Evolutionary conservation across 35 echinoderm and acorn worm species (phyloP).

Genomic region (Stichopus chloronotus): DNA sequence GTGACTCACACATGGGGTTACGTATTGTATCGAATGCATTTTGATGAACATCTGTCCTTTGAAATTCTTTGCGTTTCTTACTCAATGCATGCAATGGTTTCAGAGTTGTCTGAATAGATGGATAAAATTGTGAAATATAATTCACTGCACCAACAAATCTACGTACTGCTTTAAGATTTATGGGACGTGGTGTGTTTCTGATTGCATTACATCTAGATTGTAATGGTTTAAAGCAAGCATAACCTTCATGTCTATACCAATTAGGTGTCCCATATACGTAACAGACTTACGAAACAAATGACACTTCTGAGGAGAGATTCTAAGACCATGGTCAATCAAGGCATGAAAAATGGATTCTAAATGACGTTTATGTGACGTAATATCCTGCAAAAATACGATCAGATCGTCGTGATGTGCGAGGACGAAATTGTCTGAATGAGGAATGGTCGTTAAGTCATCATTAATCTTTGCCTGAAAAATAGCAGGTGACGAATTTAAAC

Average conservation of each 20-base stretch:
- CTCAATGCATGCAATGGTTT: neutral
- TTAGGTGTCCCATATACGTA: too few species aligned
- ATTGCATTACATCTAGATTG: neutral
- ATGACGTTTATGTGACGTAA: neutral
- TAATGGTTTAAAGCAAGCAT: neutral
- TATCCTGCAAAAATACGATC: neutral
- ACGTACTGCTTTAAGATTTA: neutral
- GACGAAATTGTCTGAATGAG: neutral
- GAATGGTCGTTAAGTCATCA: neutral
- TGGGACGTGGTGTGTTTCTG: neutral
- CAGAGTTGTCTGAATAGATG: neutral
- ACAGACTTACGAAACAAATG: too few species aligned
- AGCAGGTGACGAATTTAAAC: too few species aligned
- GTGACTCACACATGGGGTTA: too few species aligned
- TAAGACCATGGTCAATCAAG: neutral
- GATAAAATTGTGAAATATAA: neutral
- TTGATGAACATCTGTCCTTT: neutral
- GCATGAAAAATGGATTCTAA: neutral
- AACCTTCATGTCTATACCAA: too few species aligned
- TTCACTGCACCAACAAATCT: neutral
- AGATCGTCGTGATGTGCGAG: neutral
- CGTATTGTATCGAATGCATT: conserved; percentile 1
- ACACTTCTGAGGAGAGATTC: neutral
- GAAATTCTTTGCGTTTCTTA: too few species aligned
- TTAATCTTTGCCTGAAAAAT: neutral